These are phyloP conservation scores for Phalanger gymnotis DNA, from an alignment of 2,797 vertebrate genomes.

Conservation along the genomic window DNA sequence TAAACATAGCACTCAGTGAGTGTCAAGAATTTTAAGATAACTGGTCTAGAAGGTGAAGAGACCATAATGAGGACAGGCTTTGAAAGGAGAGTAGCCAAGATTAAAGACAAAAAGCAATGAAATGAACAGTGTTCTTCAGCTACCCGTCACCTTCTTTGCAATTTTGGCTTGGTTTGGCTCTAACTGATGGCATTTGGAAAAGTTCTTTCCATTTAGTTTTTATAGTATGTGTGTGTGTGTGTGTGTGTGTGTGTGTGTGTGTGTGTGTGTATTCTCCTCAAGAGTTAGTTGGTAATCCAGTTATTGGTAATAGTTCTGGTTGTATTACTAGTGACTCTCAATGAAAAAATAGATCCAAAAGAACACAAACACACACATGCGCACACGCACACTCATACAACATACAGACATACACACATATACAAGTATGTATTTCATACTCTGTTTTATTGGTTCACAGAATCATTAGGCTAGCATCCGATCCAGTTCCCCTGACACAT, in stretches of 20 bases:
- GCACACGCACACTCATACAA: neutral
- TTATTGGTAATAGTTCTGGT: constrained; percentile 21
- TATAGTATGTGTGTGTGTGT: neutral
- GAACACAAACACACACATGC: neutral
- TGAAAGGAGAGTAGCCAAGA: neutral
- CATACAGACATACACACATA: neutral
- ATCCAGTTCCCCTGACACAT: constrained; percentile 23
- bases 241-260: neutral
- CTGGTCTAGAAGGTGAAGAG: neutral
- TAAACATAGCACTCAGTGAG: neutral
- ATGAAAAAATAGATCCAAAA: constrained; percentile 9
- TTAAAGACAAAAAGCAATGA: neutral
- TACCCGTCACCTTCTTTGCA: neutral
- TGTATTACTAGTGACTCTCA: neutral
- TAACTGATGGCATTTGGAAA: constrained; percentile 45
- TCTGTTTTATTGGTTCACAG: constrained; percentile 19
- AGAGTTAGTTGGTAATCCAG: constrained; percentile 2
- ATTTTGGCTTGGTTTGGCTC: neutral
- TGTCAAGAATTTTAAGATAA: neutral
- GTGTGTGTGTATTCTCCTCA: neutral
- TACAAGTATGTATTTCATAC: neutral
- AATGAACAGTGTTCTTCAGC: neutral
- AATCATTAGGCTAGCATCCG: neutral
- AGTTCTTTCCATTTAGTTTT: constrained; percentile 7
- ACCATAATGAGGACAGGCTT: neutral